These are phyloP conservation scores for Sebastolobus altivelis DNA, from an alignment of 2,797 vertebrate genomes.

Conservation along the genomic window DNA sequence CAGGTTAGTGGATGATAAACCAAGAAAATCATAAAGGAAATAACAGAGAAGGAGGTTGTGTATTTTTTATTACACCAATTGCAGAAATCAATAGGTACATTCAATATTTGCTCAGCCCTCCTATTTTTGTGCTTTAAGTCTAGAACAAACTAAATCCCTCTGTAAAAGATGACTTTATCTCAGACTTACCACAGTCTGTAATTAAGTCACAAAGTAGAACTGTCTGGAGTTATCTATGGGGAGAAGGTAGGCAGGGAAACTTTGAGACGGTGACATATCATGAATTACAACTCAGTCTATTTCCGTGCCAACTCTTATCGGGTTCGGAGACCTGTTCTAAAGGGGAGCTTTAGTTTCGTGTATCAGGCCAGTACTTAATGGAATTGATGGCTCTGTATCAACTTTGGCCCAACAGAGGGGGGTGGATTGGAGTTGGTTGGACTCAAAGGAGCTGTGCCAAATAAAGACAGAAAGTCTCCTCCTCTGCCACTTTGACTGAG, in stretches of 20 bases:
- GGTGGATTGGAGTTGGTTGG: conserved; percentile 42
- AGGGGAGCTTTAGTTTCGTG: conserved; percentile 75
- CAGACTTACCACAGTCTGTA: conserved; percentile 64
- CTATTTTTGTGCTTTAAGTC: conserved; percentile 44
- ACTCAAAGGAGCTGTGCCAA: conserved; percentile 60
- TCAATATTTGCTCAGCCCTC: conserved; percentile 48
- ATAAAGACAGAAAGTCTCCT: conserved; percentile 40
- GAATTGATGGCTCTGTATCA: conserved; percentile 85
- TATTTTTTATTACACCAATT: conserved; percentile 41
- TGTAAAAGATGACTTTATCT: conserved; percentile 74
- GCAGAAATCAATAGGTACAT: conserved; percentile 56
- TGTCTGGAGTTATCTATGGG: conserved; percentile 72
- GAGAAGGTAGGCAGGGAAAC: conserved; percentile 66
- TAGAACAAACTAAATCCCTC: conserved; percentile 52
- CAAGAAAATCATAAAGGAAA: conserved; percentile 1
- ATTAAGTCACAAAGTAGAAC: conserved; percentile 78
- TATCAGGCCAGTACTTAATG: conserved; percentile 82
- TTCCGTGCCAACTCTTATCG: conserved; percentile 75
- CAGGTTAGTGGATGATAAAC: conserved; percentile 9
- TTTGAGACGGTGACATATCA: conserved; percentile 73
- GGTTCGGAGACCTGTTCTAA: conserved; percentile 74
- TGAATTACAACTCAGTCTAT: conserved; percentile 79
- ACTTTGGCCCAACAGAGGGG: conserved; percentile 61
- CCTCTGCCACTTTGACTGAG: conserved; percentile 29
- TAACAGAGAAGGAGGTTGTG: neutral